Base-by-base conservation (phyloP, 2,113 vertebrate species). In the Taurulus bubalis region DNA sequence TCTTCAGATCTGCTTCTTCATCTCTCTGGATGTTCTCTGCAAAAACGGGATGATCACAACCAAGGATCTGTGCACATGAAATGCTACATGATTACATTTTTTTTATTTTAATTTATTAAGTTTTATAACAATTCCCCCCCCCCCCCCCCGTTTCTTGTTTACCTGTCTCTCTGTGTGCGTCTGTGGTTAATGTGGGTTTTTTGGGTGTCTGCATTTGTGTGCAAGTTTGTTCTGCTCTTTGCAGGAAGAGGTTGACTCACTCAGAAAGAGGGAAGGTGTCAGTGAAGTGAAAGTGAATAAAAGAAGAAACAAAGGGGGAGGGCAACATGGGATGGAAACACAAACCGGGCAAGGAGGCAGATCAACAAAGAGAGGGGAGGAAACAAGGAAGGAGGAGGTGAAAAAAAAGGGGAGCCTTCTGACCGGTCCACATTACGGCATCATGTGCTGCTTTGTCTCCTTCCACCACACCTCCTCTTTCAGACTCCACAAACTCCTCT, bases 341-440 rank as follows among this genome's bases (percentile, higher is more conserved):
- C 75, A 84, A 87, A 85, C 70, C 49, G 40, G 55, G 60, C 59
- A 40, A 47, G 56, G 67, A 64, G 64, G 74, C 9, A 18, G 11
- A 53, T 79, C 60, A 56, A 87, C 85, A 90, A 91, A 90, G 75
- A 72, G 26, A 79, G 28, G 70, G 83, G 67, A 58, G 83, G 82
- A 62, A 72, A 67, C 64, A 51, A 82, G 76, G 79, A 85, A 45
- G 76, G 51, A 36, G 83, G 65, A 77, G 64, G 22, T 65, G 38
- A 45, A 62, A 20, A 20, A 51, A 20, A 28, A 60, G 12, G 32
- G 71, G 45, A 56, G 59, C 32, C 72, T 79, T 85, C 71, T 38
- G 51, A 83, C 69, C 0, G 49, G 40, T 71, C 65, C 16, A 11
- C 47, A 36, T 16, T 42, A 74, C 16, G 6, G 20, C 77, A 60